Evolutionary conservation across 2,113 vertebrate genomes (phyloP), one percentile per base, ranked within the genome.

Genomic region (Carlito syrichta): DNA sequence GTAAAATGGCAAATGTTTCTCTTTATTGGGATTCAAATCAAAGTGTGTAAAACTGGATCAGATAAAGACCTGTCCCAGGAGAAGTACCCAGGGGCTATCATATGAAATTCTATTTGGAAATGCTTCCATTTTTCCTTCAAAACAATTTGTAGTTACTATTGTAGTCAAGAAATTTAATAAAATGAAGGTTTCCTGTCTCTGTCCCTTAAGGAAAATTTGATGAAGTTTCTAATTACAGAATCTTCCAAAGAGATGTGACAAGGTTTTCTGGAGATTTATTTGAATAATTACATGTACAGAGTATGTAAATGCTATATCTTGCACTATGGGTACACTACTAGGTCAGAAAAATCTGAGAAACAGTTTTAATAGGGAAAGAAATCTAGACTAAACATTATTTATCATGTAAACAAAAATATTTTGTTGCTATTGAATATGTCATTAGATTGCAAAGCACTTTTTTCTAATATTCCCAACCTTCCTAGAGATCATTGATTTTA

Each of bases 11-110:
- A 76, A 6, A 60, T 43, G 91, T 91, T 98, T 97, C 92, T 91
- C 91, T 97, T 97, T 95, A 91, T 66, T 95, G 95, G 22, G 60
- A 92, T 86, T 79, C 94, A 97, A 98, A 96, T 79, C 66, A 95
- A 96, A 98, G 74, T 38, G 78, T 56, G 32, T 58, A 94, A 93
- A 97, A 95, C 79, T 81, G 38, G 82, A 97, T 96, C 38, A 96
- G 95, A 97, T 97, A 77, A 83, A 94, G 91, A 92, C 87, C 96
- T 48, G 93, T 95, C 76, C 87, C 54, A 94, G 89, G 69, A 56
- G 69, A 88, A 91, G 35, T 74, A 83, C 48, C 87, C 30, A 96
- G 38, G 22, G 84, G 74, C 66, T 95, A 96, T 77, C 74, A 88
- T 14, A 60, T 73, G 81, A 95, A 96, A 93, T 89, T 97, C 62